Percentiles rank a stretch among this genome's conserved stretches.
These are phyloP conservation scores for Kryptolebias ocellatus DNA, from an alignment of 2,797 vertebrate species.

Conservation along the genomic window DNA sequence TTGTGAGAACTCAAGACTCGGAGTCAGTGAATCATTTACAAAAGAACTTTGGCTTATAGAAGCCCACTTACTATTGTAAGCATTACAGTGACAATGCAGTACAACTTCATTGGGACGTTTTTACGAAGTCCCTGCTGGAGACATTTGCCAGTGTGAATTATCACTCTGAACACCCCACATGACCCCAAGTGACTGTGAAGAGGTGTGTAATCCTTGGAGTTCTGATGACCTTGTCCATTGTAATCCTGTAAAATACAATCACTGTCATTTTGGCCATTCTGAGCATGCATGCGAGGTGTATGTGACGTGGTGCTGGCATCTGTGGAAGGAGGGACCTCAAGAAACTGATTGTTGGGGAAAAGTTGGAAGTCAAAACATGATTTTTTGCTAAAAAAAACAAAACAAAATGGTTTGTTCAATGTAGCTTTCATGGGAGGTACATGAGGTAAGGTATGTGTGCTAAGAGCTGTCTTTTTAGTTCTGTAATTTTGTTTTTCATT, in stretches of 20 bases:
- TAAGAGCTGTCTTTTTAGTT: conserved; percentile 60
- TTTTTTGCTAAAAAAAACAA: conserved; percentile 38
- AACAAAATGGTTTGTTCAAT: conserved; percentile 64
- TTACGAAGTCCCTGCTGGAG: conserved; percentile 66
- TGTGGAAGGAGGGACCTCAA: conserved; percentile 84
- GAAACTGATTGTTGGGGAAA: conserved; percentile 78
- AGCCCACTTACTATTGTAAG: conserved; percentile 78
- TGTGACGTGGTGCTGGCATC: conserved; percentile 84
- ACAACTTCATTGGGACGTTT: conserved; percentile 63
- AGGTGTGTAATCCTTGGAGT: conserved; percentile 85
- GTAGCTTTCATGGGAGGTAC: conserved; percentile 68
- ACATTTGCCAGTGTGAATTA: conserved; percentile 83
- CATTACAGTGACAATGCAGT: conserved; percentile 71
- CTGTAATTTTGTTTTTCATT: conserved; percentile 16
- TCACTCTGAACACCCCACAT: conserved; percentile 79
- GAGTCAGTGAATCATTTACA: conserved; percentile 84
- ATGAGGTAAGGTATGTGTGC: conserved; percentile 67
- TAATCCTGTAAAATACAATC: conserved; percentile 88
- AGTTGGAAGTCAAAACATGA: conserved; percentile 69
- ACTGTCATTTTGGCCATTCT: conserved; percentile 87
- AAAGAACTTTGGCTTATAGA: conserved; percentile 75
- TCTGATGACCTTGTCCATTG: conserved; percentile 77
- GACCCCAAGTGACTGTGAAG: conserved; percentile 87
- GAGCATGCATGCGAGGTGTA: conserved; percentile 86
- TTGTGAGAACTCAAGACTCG: conserved; percentile 77